Percentiles rank a stretch among this genome's conserved stretches.
Conservation (phyloP, 35 echinoderm and acorn worm species). For the Strongylocentrotus purpuratus region DNA sequence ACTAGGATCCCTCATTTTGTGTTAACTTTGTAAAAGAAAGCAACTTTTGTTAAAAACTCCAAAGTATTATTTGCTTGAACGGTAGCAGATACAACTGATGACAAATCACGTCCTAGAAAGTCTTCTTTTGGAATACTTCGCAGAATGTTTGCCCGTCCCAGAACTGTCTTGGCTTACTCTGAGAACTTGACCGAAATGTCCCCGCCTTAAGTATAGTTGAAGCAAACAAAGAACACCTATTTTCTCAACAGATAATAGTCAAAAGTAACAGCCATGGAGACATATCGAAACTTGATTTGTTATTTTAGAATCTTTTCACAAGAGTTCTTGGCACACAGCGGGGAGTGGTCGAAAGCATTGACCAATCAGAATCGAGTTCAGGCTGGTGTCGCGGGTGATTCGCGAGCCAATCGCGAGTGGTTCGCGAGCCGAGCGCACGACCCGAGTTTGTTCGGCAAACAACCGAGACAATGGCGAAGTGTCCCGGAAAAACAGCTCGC, state of each 20-base stretch:
- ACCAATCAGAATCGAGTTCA: constrained; percentile 29
- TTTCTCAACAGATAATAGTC: background rate
- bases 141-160: background rate
- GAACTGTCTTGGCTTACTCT: background rate
- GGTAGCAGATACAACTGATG: background rate
- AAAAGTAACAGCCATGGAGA: background rate
- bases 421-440: constrained; percentile 46
- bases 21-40: background rate
- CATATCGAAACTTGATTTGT: constrained; percentile 4
- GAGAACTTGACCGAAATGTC: background rate
- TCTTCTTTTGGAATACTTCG: background rate
- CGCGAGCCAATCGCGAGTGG: constrained; percentile 17
- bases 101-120: background rate
- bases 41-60: background rate
- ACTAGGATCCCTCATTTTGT: background rate
- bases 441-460: constrained; percentile 37
- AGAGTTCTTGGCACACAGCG: background rate
- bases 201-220: background rate
- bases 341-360: background rate
- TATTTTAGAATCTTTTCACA: constrained; percentile 13
- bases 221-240: background rate
- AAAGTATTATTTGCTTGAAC: background rate
- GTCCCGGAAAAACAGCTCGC: background rate
- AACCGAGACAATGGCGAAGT: constrained; percentile 16
- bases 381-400: background rate